phyloP scores from a whole-genome alignment of 1,140 invertebrate species.

The Hestina assimilis region DNA sequence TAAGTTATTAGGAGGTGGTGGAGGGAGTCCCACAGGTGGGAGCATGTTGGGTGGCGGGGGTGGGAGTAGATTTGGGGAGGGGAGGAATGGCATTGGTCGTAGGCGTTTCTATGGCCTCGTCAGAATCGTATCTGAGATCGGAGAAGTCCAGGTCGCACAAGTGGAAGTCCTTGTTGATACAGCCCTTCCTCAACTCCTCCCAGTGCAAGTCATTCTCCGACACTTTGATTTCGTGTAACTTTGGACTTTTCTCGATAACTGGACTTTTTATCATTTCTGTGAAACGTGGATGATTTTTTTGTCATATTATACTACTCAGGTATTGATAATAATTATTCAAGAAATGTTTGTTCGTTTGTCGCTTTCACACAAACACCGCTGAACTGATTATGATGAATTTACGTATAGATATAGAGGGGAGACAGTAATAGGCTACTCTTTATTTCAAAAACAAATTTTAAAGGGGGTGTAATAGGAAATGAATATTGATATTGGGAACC shows the following conservation, averaged over 20 bases:
- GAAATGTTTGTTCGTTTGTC: too few relatives aligned
- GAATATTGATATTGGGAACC: too few relatives aligned
- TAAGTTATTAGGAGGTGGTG: conserved; percentile 68
- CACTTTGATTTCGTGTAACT: conserved; percentile 87
- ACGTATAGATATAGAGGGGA: too few relatives aligned
- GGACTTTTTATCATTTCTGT: conserved; percentile 84
- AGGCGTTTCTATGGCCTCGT: conserved; percentile 82
- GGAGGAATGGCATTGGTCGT: conserved; percentile 82
- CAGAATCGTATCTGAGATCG: conserved; percentile 91
- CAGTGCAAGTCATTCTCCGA: conserved; percentile 96
- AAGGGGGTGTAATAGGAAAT: too few relatives aligned
- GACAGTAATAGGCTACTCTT: too few relatives aligned
- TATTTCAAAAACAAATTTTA: too few relatives aligned
- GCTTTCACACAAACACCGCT: too few relatives aligned
- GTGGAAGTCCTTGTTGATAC: conserved; percentile 89
- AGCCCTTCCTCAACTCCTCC: conserved; percentile 91
- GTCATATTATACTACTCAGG: not conserved
- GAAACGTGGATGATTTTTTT: conserved; percentile 18
- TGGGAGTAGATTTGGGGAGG: conserved; percentile 83
- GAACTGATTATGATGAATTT: too few relatives aligned
- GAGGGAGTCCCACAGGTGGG: conserved; percentile 62
- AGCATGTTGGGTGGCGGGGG: conserved; percentile 83
- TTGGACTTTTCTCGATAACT: conserved; percentile 80
- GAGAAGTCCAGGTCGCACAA: conserved; percentile 98
- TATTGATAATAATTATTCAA: too few relatives aligned